phyloP scores from a whole-genome alignment of 1,140 invertebrate genomes.

The Drosophila jambulina region DNA sequence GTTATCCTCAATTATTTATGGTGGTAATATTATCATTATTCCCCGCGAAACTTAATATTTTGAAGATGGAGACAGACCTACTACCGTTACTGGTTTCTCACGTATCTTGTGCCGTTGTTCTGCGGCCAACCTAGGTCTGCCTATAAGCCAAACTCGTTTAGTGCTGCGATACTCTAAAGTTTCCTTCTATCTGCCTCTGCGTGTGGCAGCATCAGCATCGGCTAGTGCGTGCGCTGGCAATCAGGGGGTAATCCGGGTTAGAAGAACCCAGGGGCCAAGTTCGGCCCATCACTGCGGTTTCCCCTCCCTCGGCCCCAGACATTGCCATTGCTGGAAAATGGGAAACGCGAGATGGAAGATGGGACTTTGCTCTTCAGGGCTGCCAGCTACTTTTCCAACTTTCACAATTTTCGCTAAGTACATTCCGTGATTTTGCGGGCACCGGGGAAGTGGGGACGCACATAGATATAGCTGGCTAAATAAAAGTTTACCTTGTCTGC shows the following conservation, averaged over 20 bases:
- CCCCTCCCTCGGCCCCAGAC: neutral
- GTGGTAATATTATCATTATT: neutral
- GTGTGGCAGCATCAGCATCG: slow-evolving; percentile 49
- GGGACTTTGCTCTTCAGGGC: slow-evolving; percentile 36
- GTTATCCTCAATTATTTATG: neutral
- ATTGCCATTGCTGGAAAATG: slow-evolving; percentile 24
- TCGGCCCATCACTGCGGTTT: slow-evolving; percentile 56
- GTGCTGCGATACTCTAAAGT: slow-evolving; percentile 55
- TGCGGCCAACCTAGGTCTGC: slow-evolving; percentile 67
- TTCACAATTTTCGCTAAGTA: slow-evolving; percentile 77
- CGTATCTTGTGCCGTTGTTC: slow-evolving; percentile 57
- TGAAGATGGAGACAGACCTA: neutral
- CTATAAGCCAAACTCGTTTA: slow-evolving; percentile 66
- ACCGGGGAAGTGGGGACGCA: slow-evolving; percentile 16
- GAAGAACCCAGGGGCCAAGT: slow-evolving; percentile 49
- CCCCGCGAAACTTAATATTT: neutral
- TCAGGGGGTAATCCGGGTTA: slow-evolving; percentile 51
- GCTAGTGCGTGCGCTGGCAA: slow-evolving; percentile 65
- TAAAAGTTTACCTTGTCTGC: slow-evolving; percentile 32
- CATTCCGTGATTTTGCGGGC: slow-evolving; percentile 69
- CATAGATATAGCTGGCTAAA: slow-evolving; percentile 19
- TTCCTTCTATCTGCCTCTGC: slow-evolving; percentile 53
- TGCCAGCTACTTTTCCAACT: slow-evolving; percentile 69
- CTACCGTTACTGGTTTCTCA: slow-evolving; percentile 36
- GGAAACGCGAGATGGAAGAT: slow-evolving; percentile 38